phyloP scores from a whole-genome alignment of 2,797 vertebrate genomes.

The Hozukius guyotensis region DNA sequence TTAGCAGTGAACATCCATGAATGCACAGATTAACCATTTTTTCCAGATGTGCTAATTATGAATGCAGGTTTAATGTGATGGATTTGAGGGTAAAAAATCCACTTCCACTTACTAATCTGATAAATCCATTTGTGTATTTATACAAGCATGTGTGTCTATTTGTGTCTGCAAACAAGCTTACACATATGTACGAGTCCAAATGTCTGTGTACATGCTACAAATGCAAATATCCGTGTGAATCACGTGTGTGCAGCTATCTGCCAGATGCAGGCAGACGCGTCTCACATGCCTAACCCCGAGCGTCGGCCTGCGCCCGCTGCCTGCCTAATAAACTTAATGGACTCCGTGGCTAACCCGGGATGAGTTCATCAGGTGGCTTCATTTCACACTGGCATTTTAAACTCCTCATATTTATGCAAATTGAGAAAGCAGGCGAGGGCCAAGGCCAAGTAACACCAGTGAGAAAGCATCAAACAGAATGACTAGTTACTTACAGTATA shows the following conservation, averaged over 20 bases:
- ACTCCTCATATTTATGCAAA: conserved; percentile 74
- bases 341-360: conserved; percentile 58
- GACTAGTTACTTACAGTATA: background rate
- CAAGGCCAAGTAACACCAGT: conserved; percentile 11
- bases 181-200: background rate
- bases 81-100: background rate
- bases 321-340: conserved; percentile 74
- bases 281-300: conserved; percentile 27
- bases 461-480: conserved; percentile 11
- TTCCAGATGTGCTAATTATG: conserved; percentile 19
- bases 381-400: conserved; percentile 74
- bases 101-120: conserved; percentile 9
- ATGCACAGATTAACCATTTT: background rate
- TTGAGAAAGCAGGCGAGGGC: conserved; percentile 28
- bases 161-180: conserved; percentile 3
- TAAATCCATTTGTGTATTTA: conserved; percentile 19
- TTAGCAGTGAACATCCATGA: background rate
- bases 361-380: conserved; percentile 68
- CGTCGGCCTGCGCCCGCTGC: conserved; percentile 9
- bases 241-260: background rate
- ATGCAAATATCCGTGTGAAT: background rate
- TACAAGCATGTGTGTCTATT: background rate
- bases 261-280: conserved; percentile 22
- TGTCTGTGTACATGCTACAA: background rate
- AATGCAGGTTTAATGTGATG: conserved; percentile 3